A percentile compares a stretch with the other conserved stretches of the same genome.
Conservation (phyloP, 2,888 invertebrate genomes). For the Blera fallax region DNA sequence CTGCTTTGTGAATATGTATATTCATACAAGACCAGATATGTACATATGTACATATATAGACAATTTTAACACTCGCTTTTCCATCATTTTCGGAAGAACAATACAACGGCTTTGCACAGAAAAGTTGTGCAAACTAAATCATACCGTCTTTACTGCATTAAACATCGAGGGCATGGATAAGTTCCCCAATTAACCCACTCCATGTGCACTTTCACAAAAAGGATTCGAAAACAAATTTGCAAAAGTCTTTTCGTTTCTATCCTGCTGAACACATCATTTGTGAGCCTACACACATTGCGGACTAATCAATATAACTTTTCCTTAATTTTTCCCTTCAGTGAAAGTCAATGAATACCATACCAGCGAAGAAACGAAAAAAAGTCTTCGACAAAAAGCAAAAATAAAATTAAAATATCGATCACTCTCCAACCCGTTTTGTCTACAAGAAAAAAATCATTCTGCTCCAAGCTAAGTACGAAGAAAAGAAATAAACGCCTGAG, state of each 20-base stretch:
- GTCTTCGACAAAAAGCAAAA: slow-evolving; percentile 73
- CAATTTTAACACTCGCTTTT: no score
- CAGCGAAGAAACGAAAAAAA: slow-evolving; percentile 62
- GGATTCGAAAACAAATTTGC: not conserved
- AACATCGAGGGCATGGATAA: no score
- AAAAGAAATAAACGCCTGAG: slow-evolving; percentile 69
- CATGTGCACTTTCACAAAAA: not conserved
- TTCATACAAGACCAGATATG: no score
- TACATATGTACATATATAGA: no score
- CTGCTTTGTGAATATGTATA: no score
- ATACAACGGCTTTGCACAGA: no score
- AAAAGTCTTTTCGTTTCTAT: not conserved
- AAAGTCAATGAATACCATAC: slow-evolving; percentile 50
- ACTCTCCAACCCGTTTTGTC: slow-evolving; percentile 79
- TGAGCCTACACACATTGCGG: slow-evolving; percentile 12
- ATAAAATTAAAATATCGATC: slow-evolving; percentile 81
- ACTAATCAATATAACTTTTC: slow-evolving; percentile 66
- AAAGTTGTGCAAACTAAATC: no score
- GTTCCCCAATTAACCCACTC: no score
- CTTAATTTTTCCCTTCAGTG: slow-evolving; percentile 55
- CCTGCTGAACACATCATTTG: not conserved
- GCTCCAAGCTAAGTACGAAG: slow-evolving; percentile 64
- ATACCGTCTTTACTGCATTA: no score
- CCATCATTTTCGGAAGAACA: no score
- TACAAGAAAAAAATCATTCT: slow-evolving; percentile 47